These are phyloP conservation scores for Nannospalax galili DNA, from an alignment of 2,113 vertebrate genomes.

Conservation along the genomic window DNA sequence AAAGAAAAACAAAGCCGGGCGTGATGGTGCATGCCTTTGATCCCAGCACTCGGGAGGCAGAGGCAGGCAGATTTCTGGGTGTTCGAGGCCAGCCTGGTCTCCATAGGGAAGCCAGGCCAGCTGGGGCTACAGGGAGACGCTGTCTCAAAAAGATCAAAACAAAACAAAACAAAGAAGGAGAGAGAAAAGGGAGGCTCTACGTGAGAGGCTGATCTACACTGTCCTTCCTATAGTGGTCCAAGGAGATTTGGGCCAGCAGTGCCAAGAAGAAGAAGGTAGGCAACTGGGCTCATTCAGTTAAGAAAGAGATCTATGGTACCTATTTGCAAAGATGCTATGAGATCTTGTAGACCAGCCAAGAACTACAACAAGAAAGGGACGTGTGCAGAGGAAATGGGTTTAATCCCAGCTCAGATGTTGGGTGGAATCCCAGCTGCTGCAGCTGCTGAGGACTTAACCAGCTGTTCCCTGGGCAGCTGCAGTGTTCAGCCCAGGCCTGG, in stretches of 20 bases:
- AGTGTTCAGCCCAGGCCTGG: not conserved
- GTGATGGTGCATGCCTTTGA: too few relatives aligned
- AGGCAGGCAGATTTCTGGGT: too few relatives aligned
- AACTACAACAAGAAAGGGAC: constrained; percentile 38
- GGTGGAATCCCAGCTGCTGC: constrained; percentile 70
- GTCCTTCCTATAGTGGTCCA: not conserved
- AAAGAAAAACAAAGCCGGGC: too few relatives aligned
- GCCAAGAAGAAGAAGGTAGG: constrained; percentile 14
- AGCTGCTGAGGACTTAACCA: constrained; percentile 77
- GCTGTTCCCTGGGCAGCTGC: constrained; percentile 73
- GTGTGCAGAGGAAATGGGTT: constrained; percentile 52
- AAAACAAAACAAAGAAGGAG: not conserved
- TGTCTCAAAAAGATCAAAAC: too few relatives aligned
- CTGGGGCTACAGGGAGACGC: too few relatives aligned
- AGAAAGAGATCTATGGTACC: not conserved
- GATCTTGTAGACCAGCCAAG: not conserved
- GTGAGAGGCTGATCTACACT: not conserved
- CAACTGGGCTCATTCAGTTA: constrained; percentile 25
- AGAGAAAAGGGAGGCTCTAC: not conserved
- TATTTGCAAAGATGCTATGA: constrained; percentile 31
- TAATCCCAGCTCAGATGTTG: constrained; percentile 59
- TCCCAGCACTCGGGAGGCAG: too few relatives aligned
- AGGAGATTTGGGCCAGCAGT: not conserved
- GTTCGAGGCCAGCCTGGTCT: too few relatives aligned
- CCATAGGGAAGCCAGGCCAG: too few relatives aligned